These are phyloP conservation scores for Lithosia quadra DNA, from an alignment of 2,888 invertebrate species.

Conservation along the genomic window DNA sequence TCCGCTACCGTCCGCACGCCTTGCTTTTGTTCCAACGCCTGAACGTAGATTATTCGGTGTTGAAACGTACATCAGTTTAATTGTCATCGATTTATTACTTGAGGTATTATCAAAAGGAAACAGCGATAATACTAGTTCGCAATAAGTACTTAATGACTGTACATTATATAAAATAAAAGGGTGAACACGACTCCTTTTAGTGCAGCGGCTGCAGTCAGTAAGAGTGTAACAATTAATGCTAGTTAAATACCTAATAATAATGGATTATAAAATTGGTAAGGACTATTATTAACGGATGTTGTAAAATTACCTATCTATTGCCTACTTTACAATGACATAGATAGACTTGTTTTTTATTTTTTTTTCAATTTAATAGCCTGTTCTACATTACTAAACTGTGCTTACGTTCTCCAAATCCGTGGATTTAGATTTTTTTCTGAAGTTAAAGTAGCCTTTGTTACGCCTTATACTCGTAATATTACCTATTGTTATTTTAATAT, in stretches of 20 bases:
- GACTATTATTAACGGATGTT: slow-evolving; percentile 4
- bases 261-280: slow-evolving; percentile 67
- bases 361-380: not conserved
- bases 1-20: not conserved
- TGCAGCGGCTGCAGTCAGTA: slow-evolving; percentile 19
- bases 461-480: no score
- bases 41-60: not conserved
- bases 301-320: not conserved
- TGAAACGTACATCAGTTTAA: slow-evolving; percentile 28
- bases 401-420: no score
- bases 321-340: not conserved
- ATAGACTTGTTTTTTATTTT: not conserved
- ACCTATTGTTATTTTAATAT: no score
- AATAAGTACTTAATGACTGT: slow-evolving; percentile 45
- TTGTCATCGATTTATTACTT: slow-evolving; percentile 56
- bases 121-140: slow-evolving; percentile 54
- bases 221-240: not conserved
- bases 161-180: slow-evolving; percentile 9
- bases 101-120: slow-evolving; percentile 68
- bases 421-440: no score
- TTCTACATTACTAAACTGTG: no score
- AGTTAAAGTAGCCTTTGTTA: no score
- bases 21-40: slow-evolving; percentile 5
- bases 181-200: slow-evolving; percentile 39
- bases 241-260: slow-evolving; percentile 31